Evolutionary conservation across 2,113 vertebrate species (phyloP).

Genomic region (Tapirus terrestris): DNA sequence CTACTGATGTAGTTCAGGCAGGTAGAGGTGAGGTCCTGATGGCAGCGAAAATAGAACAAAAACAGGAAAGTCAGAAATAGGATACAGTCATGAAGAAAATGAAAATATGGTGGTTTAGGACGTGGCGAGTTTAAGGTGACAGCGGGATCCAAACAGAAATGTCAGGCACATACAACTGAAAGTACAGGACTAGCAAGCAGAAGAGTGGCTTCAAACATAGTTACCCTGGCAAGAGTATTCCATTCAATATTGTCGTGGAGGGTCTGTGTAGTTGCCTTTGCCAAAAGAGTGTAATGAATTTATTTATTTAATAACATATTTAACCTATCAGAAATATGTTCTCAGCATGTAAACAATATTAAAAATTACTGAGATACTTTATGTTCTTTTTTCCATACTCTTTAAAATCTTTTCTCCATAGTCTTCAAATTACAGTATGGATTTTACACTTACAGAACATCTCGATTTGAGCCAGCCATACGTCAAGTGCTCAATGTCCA

Average conservation of each 20-base stretch:
- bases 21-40: background rate
- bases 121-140: background rate
- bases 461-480: background rate
- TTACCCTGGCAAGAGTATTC: background rate
- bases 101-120: background rate
- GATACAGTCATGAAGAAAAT: background rate
- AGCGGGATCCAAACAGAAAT: background rate
- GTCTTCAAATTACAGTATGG: background rate
- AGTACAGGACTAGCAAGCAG: background rate
- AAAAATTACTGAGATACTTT: background rate
- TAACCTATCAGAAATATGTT: background rate
- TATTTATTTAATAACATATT: background rate
- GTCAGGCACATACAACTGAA: background rate
- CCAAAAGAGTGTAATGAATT: background rate
- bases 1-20: background rate
- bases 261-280: background rate
- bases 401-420: background rate
- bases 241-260: background rate
- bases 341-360: background rate
- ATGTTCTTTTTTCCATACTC: background rate
- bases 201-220: background rate
- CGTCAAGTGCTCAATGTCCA: background rate
- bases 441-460: background rate
- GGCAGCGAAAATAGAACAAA: background rate
- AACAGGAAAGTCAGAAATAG: background rate